Evolutionary conservation across 92 coral and sea anemone species (phyloP).

Genomic region (Chrysogorgia sp.): DNA sequence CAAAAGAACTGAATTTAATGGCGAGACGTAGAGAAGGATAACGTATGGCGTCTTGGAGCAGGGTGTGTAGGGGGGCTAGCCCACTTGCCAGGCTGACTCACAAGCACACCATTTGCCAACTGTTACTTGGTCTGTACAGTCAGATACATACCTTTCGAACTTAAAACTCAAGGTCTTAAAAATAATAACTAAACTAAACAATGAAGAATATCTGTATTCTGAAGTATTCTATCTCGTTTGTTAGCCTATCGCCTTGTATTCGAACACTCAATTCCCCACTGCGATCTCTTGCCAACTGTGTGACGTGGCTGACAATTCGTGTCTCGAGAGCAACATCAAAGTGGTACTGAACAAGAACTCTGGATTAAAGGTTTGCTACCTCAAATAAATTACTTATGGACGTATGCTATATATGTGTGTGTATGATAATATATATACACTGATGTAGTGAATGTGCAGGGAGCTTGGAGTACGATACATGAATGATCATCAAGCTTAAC

Average conservation of each 20-base stretch:
- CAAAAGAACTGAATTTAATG: too few species aligned
- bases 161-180: too few species aligned
- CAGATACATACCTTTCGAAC: too few species aligned
- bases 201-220: not conserved
- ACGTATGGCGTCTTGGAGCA: too few species aligned
- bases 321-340: slow-evolving; percentile 73
- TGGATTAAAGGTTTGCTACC: slow-evolving; percentile 76
- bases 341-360: slow-evolving; percentile 81
- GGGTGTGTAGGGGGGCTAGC: too few species aligned
- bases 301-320: slow-evolving; percentile 79
- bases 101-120: too few species aligned
- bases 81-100: too few species aligned
- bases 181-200: not conserved
- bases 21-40: too few species aligned
- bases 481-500: not conserved
- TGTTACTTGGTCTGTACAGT: too few species aligned
- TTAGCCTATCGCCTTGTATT: slow-evolving; percentile 79
- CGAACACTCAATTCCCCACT: slow-evolving; percentile 66
- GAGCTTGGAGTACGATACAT: too few species aligned
- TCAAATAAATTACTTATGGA: too few species aligned
- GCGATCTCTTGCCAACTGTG: slow-evolving; percentile 82
- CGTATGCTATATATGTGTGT: not conserved
- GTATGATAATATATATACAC: not conserved
- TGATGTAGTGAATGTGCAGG: not conserved
- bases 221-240: not conserved